Evolutionary conservation across 2,888 invertebrate species (phyloP).

Genomic region (Idaea straminata): DNA sequence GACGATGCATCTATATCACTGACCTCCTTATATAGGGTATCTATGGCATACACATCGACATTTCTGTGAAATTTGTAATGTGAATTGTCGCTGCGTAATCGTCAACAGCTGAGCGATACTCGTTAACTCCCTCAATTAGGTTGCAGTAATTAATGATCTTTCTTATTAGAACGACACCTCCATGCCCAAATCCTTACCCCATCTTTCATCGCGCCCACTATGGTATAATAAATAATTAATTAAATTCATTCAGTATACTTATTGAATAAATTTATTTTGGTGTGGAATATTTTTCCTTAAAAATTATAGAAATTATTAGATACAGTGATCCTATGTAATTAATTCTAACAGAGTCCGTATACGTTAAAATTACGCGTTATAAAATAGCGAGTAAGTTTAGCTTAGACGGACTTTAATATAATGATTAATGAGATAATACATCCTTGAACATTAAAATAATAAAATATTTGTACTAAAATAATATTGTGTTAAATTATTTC

Average conservation of each 20-base stretch:
- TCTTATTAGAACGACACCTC: too few species aligned
- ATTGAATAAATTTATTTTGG: neutral
- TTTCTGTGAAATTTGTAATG: too few species aligned
- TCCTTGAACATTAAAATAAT: constrained; percentile 15
- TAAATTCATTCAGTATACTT: neutral
- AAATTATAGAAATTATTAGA: neutral
- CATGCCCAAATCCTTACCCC: neutral
- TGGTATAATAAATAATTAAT: neutral
- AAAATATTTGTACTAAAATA: constrained; percentile 34
- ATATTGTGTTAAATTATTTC: constrained; percentile 10
- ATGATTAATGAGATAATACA: constrained; percentile 7
- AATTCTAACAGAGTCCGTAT: neutral
- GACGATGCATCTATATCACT: too few species aligned
- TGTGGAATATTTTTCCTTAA: neutral
- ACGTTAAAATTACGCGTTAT: neutral
- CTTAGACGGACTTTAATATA: constrained; percentile 9
- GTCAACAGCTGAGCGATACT: too few species aligned
- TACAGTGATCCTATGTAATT: neutral
- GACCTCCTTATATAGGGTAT: too few species aligned
- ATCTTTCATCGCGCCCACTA: neutral
- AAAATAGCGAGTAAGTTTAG: neutral
- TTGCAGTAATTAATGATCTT: too few species aligned
- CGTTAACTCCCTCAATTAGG: too few species aligned
- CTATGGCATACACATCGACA: too few species aligned
- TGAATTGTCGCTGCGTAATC: too few species aligned